Base-by-base conservation (phyloP, 2,113 vertebrate species). In the Pithys albifrons region DNA sequence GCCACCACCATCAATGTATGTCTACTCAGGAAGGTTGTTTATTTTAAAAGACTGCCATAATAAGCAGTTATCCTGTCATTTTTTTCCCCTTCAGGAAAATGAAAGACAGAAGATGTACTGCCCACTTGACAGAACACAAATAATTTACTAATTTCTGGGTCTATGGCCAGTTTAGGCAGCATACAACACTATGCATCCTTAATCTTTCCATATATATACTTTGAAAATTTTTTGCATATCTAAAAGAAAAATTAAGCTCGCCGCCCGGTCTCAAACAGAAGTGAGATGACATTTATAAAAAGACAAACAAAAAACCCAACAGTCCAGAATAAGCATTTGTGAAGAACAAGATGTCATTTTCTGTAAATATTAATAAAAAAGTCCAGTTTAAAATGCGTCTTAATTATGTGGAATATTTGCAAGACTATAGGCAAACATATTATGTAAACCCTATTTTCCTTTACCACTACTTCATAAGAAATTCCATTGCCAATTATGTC, bases 201-300 rank as follows among this genome's bases (percentile, higher is more conserved):
- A 37, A n/a, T 39, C 4, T 64, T 75, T 54, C 19, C 1, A 1
- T 11, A 3, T 33, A 37, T 25, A 17, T 24, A 1, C 2, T 58
- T 59, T 37, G 31, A 78, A 77, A 78, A 0, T 7, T 61, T 45
- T 22, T 62, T 74, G 19, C 13, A 12, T 66, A 46, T 15, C 46
- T 46, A n/a, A 74, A 74, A 23, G 22, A 45, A 73, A 79, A 85
- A 49, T 51, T 28, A 74, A 85, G 7, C 18, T 51, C 2, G 3
- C 2, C 31, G 51, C 51, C 24, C 41, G 12, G 7, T 52, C 11
- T 62, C 19, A 52, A 84, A 59, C 3, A 58, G 20, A 88, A 91
- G 12, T 22, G 39, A 78, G 23, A 43, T 12, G 9, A 58, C 7
- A 72, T 9, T 17, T 48, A 3, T 10, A 29, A 61, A 45, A 73